Base-by-base conservation (phyloP, 2,888 invertebrate genomes). In the Nebria salina region DNA sequence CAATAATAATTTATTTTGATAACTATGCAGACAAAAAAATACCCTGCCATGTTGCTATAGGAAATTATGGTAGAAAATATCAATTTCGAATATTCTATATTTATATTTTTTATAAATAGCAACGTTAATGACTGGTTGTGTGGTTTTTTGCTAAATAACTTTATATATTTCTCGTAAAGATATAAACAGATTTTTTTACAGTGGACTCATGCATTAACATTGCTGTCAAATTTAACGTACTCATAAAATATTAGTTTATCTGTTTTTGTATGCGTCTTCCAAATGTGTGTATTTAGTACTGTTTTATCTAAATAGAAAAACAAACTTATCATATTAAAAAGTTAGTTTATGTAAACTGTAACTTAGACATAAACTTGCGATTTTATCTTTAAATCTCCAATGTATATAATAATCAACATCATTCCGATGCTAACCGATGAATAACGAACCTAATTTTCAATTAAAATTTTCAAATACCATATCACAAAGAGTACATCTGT, bases 11-110 rank as follows among this genome's bases (percentile, higher is more conserved):
- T 78, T 82, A 77, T 79, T 65, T 76, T 83, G 83, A 83, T 83
- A 83, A 83, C 83, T 81, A 77, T 83, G 83, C 83, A 83, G 76
- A 83, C 83, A 83, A 74, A 81, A 72, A 81, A 68, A 82, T 83
- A 83, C 54, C 54, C 54, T 54, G 54, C 54, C 54, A 54, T 54
- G 54, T 54, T 54, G 54, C 54, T 54, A 34, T 34, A 54, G 54
- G 13, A 54, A 54, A 54, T 54, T 54, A 54, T 54, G 54, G 5
- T 20, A 54, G 8, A 54, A 54, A 54, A 25, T 72, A 72, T 42
- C 26, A 25, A 43, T 72, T 72, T 72, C 42, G 42, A 72, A 34
- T 72, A 42, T 41, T 72, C 41, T 43, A 20, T 25, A 2, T 42
- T 42, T 42, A 8, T 41, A 34, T 41, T 26, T 72, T 34, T 72